Evolutionary conservation across 2,113 vertebrate species (phyloP).

Genomic region (Athene cunicularia): DNA sequence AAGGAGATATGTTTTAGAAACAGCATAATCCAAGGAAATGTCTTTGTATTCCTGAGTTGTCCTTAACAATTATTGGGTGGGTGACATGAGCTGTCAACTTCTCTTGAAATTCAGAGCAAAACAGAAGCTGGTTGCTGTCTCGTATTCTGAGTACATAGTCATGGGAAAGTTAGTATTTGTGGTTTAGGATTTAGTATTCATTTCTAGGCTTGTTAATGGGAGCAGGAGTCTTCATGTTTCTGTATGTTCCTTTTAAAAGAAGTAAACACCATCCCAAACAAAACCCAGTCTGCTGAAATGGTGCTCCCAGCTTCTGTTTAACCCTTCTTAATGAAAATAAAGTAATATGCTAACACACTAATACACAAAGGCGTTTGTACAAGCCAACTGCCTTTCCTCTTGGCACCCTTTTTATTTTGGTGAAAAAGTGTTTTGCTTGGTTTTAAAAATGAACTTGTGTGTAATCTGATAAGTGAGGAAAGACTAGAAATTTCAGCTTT

Average conservation of each 20-base stretch:
- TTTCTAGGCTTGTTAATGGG: not conserved
- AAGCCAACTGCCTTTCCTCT: not conserved
- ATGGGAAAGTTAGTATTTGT: not conserved
- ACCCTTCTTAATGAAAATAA: not conserved
- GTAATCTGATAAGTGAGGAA: not conserved
- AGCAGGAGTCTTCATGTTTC: not conserved
- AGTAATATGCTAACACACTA: not conserved
- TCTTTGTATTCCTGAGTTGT: not conserved
- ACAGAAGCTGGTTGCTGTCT: not conserved
- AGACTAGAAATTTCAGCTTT: not conserved
- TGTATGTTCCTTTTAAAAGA: not conserved
- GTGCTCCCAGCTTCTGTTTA: not conserved
- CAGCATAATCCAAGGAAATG: not conserved
- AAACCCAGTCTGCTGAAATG: not conserved
- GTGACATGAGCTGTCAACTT: not conserved
- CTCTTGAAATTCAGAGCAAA: not conserved
- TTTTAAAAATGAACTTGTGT: not conserved
- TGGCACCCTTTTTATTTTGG: not conserved
- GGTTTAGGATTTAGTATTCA: not conserved
- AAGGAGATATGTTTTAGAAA: constrained; percentile 5
- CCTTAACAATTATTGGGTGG: not conserved
- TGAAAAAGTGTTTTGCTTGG: not conserved
- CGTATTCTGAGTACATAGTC: not conserved
- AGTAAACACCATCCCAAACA: not conserved
- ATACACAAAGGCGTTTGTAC: not conserved